Percentiles rank a stretch among this genome's conserved stretches.
Conservation (phyloP, 1,140 invertebrate genomes). For the Euborellia annulipes region DNA sequence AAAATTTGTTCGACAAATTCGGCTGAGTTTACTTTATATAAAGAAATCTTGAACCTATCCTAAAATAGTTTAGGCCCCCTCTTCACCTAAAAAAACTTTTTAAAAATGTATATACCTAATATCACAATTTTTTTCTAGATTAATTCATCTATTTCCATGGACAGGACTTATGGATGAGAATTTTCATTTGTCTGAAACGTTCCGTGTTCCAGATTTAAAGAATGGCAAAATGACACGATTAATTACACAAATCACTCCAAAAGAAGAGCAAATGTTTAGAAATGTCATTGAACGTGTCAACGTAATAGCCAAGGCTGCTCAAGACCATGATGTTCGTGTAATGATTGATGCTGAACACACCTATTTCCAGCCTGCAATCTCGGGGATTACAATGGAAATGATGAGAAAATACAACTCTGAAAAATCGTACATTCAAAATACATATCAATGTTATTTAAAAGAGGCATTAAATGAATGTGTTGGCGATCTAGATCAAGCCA, state of each 20-base stretch:
- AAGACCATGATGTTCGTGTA: conserved; percentile 80
- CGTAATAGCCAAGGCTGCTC: conserved; percentile 76
- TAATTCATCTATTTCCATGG: conserved; percentile 97
- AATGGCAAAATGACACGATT: conserved; percentile 65
- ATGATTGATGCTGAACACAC: conserved; percentile 99
- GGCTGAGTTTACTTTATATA: too few relatives aligned
- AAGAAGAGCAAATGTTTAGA: conserved; percentile 95
- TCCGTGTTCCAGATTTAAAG: conserved; percentile 83
- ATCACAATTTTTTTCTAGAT: conserved; percentile 37
- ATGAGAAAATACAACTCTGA: conserved; percentile 92
- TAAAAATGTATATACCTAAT: background rate
- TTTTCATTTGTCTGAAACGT: conserved; percentile 73
- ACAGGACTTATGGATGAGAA: conserved; percentile 86
- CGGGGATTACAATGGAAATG: conserved; percentile 89
- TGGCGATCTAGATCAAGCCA: conserved; percentile 86
- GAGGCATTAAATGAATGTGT: conserved; percentile 75
- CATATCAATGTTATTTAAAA: conserved; percentile 97
- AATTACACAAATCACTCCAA: conserved; percentile 75
- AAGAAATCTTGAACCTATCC: too few relatives aligned
- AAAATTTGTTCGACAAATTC: too few relatives aligned
- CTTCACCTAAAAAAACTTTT: too few relatives aligned
- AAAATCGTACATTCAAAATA: conserved; percentile 92
- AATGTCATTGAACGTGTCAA: conserved; percentile 93
- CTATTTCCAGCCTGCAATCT: conserved; percentile 98
- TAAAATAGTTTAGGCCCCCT: too few relatives aligned